Conservation (phyloP, 2,113 vertebrate genomes). For the Aptenodytes forsteri region DNA sequence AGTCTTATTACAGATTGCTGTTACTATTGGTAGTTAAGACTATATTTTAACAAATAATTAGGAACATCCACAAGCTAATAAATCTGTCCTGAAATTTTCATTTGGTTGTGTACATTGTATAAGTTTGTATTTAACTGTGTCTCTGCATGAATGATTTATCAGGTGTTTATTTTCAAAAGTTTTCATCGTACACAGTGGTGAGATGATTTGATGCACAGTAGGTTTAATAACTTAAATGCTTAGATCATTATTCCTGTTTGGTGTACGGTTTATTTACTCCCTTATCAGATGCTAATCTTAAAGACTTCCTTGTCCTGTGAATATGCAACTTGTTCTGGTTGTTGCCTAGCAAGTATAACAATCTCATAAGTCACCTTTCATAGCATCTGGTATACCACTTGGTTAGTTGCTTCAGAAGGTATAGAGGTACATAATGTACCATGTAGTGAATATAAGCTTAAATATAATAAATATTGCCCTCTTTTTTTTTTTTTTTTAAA, state of each 20-base stretch:
- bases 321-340: background rate
- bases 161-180: conserved; percentile 57
- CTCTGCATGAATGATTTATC: conserved; percentile 58
- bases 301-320: conserved; percentile 30
- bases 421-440: background rate
- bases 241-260: conserved; percentile 33
- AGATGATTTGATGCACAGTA: conserved; percentile 68
- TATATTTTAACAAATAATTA: conserved; percentile 68
- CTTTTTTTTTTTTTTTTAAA: background rate
- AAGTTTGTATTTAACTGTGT: conserved; percentile 57
- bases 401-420: background rate
- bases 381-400: background rate
- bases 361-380: background rate
- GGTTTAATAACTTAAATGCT: conserved; percentile 45
- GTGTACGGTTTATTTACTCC: conserved; percentile 40
- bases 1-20: conserved; percentile 32
- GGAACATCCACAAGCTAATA: conserved; percentile 73
- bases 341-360: background rate
- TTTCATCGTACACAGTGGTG: conserved; percentile 20
- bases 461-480: background rate
- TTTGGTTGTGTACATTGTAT: conserved; percentile 54
- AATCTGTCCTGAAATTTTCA: conserved; percentile 73
- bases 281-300: conserved; percentile 59
- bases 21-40: conserved; percentile 45
- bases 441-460: background rate